Conservation (phyloP, 2,888 invertebrate species). For the Diarsia rubi region DNA sequence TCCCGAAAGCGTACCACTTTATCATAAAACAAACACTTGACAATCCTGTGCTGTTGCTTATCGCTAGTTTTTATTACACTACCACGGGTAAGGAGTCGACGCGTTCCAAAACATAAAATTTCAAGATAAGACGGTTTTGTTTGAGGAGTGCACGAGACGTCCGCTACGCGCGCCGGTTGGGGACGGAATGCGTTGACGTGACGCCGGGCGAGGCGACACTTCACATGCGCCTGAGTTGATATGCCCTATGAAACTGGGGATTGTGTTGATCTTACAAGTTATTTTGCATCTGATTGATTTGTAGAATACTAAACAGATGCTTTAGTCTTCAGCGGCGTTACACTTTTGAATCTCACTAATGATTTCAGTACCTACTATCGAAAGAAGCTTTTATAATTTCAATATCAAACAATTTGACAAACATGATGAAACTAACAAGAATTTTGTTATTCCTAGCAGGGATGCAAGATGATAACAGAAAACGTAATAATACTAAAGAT, state of each 20-base stretch:
- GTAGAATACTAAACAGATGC: background rate
- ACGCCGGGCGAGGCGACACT: constrained; percentile 63
- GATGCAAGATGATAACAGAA: constrained; percentile 36
- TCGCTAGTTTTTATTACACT: constrained; percentile 80
- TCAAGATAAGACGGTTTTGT: constrained; percentile 71
- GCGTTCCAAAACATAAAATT: constrained; percentile 76
- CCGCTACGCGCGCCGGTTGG: constrained; percentile 72
- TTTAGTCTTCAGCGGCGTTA: background rate
- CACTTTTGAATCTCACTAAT: background rate
- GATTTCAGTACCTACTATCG: background rate
- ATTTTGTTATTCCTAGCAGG: constrained; percentile 9
- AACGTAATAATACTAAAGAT: constrained; percentile 24
- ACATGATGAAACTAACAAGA: constrained; percentile 45
- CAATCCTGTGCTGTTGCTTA: constrained; percentile 71
- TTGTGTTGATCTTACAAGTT: constrained; percentile 32
- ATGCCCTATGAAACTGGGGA: constrained; percentile 59
- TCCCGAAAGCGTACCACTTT: constrained; percentile 79
- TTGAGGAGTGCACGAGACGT: constrained; percentile 68
- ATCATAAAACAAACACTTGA: constrained; percentile 85
- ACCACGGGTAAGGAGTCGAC: constrained; percentile 67
- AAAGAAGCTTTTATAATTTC: background rate
- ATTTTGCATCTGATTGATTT: constrained; percentile 28
- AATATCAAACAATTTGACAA: constrained; percentile 3
- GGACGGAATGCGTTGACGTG: constrained; percentile 81
- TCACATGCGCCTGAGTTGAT: constrained; percentile 80